Evolutionary conservation across 1,140 invertebrate species (phyloP).

Genomic region (Oncopodura yosiiana): DNA sequence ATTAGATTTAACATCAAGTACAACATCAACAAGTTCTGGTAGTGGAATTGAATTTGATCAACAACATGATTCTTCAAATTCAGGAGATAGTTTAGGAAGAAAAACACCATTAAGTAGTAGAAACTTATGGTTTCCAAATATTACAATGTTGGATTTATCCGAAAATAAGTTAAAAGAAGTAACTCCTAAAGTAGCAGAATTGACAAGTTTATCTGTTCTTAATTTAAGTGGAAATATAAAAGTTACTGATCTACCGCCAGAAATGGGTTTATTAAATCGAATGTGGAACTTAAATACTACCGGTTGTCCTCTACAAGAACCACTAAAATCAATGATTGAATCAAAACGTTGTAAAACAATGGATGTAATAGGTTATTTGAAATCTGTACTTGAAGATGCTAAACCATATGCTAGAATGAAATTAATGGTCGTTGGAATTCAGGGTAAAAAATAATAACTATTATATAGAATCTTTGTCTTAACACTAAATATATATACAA

Average conservation of each 20-base stretch:
- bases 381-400: slow-evolving; percentile 72
- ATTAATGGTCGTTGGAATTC: slow-evolving; percentile 92
- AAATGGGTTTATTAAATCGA: slow-evolving; percentile 84
- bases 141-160: slow-evolving; percentile 90
- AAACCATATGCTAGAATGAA: slow-evolving; percentile 92
- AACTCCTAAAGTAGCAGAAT: slow-evolving; percentile 72
- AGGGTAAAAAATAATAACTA: slow-evolving; percentile 39
- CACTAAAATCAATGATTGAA: slow-evolving; percentile 81
- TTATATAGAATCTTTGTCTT: background rate
- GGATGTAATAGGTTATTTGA: slow-evolving; percentile 92
- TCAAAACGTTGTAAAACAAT: slow-evolving; percentile 90
- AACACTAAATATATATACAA: background rate
- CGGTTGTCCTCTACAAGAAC: slow-evolving; percentile 79
- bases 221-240: slow-evolving; percentile 83
- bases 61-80: slow-evolving; percentile 1
- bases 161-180: slow-evolving; percentile 73
- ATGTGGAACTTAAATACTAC: slow-evolving; percentile 92
- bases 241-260: slow-evolving; percentile 75
- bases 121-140: slow-evolving; percentile 76
- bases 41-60: background rate
- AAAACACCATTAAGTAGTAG: background rate
- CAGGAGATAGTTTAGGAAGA: background rate
- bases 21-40: background rate
- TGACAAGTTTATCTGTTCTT: slow-evolving; percentile 81
- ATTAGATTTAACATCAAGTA: background rate